Evolutionary conservation across 35 echinoderm and acorn worm species (phyloP).

Genomic region (Apostichopus californicus): DNA sequence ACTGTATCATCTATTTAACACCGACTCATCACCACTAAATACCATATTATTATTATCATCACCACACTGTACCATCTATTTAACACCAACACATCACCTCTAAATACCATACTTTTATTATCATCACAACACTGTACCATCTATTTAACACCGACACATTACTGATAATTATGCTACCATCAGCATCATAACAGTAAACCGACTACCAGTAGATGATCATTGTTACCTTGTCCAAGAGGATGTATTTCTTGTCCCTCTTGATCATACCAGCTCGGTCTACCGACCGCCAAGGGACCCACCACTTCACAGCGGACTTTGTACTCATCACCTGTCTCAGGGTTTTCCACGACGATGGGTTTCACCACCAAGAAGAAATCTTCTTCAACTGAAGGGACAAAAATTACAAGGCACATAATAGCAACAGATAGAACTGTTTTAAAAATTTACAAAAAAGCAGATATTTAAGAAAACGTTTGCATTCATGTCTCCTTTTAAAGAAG

Average conservation of each 20-base stretch:
- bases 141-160: no score
- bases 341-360: slow-evolving; percentile 46
- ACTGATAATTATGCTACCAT: no score
- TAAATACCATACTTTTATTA: not conserved
- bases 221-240: slow-evolving; percentile 65
- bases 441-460: not conserved
- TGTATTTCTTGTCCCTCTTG: slow-evolving; percentile 60
- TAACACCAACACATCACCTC: no score
- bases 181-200: no score
- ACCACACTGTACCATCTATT: no score
- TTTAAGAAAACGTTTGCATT: not conserved
- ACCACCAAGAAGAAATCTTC: slow-evolving; percentile 70
- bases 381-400: slow-evolving; percentile 50
- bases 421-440: not conserved
- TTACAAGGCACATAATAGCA: not conserved
- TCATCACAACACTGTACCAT: no score
- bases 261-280: slow-evolving; percentile 70
- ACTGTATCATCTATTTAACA: no score
- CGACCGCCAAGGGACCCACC: slow-evolving; percentile 68
- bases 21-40: no score
- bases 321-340: slow-evolving; percentile 49
- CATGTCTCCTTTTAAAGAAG: not conserved
- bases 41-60: not conserved
- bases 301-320: slow-evolving; percentile 69
- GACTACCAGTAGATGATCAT: not conserved